Conservation (phyloP, 2,113 vertebrate genomes). For the Thymallus thymallus region DNA sequence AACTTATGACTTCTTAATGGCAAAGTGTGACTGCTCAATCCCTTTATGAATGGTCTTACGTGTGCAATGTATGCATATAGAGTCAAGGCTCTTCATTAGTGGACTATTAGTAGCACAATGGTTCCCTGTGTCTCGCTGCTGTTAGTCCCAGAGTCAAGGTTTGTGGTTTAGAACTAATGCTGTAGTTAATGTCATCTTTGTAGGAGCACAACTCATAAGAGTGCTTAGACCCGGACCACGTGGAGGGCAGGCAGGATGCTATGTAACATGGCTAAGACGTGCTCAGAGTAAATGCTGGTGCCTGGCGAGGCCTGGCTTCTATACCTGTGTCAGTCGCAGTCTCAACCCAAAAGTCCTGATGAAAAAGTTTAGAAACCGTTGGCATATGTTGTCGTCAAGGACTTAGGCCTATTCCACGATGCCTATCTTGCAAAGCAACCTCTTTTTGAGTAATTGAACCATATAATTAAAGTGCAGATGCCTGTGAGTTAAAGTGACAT, state of each 20-base stretch:
- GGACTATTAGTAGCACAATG: constrained; percentile 32
- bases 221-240: constrained; percentile 34
- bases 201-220: constrained; percentile 25
- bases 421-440: constrained; percentile 28
- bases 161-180: constrained; percentile 37
- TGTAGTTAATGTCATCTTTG: constrained; percentile 32
- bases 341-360: not conserved
- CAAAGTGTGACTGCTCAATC: constrained; percentile 38
- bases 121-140: constrained; percentile 24
- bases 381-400: not conserved
- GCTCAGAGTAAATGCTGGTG: not conserved
- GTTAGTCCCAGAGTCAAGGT: constrained; percentile 50
- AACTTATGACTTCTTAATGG: constrained; percentile 22
- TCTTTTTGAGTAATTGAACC: not conserved
- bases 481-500: constrained; percentile 43
- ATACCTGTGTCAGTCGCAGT: not conserved
- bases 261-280: constrained; percentile 10
- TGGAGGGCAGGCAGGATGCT: constrained; percentile 42
- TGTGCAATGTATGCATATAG: constrained; percentile 16
- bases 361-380: not conserved
- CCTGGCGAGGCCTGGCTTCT: not conserved
- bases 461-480: constrained; percentile 35
- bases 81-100: constrained; percentile 36
- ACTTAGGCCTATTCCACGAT: not conserved
- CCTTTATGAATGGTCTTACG: constrained; percentile 24